Evolutionary conservation across 2,113 vertebrate genomes (phyloP).

Genomic region (Colistium nudipinnis): DNA sequence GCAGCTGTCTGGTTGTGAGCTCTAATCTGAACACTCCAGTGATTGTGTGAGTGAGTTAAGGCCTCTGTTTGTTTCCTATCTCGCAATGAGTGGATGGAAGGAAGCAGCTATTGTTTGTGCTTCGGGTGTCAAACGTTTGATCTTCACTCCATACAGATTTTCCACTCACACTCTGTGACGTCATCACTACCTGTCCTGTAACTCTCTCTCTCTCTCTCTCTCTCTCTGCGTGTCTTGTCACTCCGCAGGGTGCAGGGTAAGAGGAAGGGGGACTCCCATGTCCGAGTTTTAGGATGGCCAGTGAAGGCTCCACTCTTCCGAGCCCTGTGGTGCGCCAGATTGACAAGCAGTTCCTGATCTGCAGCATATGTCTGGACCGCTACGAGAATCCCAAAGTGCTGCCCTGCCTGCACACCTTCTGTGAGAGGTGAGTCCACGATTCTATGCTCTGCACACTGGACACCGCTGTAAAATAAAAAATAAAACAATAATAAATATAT

Average conservation of each 20-base stretch:
- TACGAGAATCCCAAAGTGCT: slow-evolving; percentile 98
- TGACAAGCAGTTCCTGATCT: slow-evolving; percentile 99
- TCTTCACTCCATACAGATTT: slow-evolving; percentile 22
- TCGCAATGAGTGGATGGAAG: slow-evolving; percentile 2
- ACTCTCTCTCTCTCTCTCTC: not conserved
- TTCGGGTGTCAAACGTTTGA: slow-evolving; percentile 11
- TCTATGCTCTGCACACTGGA: too few relatives aligned
- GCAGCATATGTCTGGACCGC: slow-evolving; percentile 99
- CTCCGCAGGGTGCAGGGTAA: slow-evolving; percentile 86
- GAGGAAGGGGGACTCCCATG: slow-evolving; percentile 85
- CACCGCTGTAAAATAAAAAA: too few relatives aligned
- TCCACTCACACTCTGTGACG: not conserved
- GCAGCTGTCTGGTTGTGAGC: too few relatives aligned
- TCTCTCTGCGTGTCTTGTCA: slow-evolving; percentile 3
- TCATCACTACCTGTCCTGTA: not conserved
- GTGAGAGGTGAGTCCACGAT: slow-evolving; percentile 75
- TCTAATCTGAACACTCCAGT: not conserved
- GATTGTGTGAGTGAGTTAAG: not conserved
- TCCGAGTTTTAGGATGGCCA: slow-evolving; percentile 97
- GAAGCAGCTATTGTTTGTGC: slow-evolving; percentile 5
- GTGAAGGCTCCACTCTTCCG: slow-evolving; percentile 92
- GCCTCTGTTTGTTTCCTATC: slow-evolving; percentile 40
- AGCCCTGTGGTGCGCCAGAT: slow-evolving; percentile 98
- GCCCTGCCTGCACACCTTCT: slow-evolving; percentile 93
- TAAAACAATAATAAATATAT: not conserved